Base-by-base conservation (phyloP, 2,113 vertebrate genomes). In the Ciconia boyciana region DNA sequence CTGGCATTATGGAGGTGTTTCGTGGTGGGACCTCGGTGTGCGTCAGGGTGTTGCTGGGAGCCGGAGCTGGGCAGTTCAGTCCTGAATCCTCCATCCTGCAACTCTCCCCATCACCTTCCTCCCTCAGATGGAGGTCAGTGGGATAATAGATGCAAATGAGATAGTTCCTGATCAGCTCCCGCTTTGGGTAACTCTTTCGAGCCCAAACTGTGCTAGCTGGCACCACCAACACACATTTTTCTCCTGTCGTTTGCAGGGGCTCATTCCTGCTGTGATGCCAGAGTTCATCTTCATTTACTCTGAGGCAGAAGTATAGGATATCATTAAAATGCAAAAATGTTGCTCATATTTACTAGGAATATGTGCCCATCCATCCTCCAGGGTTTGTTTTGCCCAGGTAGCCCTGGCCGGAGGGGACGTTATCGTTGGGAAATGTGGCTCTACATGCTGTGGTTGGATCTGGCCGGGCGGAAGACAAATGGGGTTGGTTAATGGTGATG, bases 351-450 rank as follows among this genome's bases (percentile, higher is more conserved):
- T 61, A 14, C 39, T 54, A 61, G 46, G 44, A 65, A 61, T 26
- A 51, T 8, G 8, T 44, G 39, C 19, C 25, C 13, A 8, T 18
- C 39, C 49, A 22, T 13, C 19, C 32, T 55, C 32, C 9, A 8
- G 46, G 46, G 32, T 29, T 76, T 29, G 29, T 46, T 76, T 55
- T 43, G 19, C 76, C 66, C 41, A 28, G 20, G 28, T 60, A 48
- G 41, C 29, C 36, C 12, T 0, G 1, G n/a, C 10, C 4, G 1
- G 43, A 75, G 21, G 52, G 29, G 52, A 34, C 4, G 3, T 54
- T 54, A 22, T 52, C 39, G 55, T 44, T 70, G 48, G 28, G 76
- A 70, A 68, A 70, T 10, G 15, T 62, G 58, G 57, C 7, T 41
- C 34, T 36, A 13, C 21, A 2, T 28, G 41, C 13, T 43, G 41